A percentile compares a stretch with the other conserved stretches of the same genome.
phyloP scores from a whole-genome alignment of 1,140 invertebrate species.

The Limonius californicus region DNA sequence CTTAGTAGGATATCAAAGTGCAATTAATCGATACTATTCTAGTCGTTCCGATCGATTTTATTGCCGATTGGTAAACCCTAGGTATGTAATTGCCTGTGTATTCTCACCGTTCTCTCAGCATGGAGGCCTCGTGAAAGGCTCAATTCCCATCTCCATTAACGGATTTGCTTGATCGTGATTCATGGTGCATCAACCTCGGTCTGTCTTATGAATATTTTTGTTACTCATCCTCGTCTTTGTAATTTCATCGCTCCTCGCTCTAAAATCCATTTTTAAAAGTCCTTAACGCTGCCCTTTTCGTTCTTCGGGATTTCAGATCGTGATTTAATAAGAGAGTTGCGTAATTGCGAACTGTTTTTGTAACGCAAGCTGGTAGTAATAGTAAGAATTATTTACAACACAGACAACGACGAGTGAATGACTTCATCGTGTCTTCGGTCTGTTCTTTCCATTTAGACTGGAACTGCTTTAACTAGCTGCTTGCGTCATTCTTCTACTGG shows the following conservation, averaged over 20 bases:
- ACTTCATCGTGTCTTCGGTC: slow-evolving; percentile 1
- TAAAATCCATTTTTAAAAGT: no score
- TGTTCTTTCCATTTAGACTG: background rate
- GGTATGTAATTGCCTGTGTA: background rate
- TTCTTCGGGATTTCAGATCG: no score
- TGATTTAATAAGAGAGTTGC: no score
- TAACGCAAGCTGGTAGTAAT: background rate
- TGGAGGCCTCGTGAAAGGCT: background rate
- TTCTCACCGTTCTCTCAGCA: background rate
- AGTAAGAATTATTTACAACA: background rate
- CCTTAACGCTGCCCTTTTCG: no score
- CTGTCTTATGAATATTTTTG: background rate
- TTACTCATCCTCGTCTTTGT: background rate
- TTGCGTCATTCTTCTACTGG: background rate
- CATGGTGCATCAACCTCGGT: slow-evolving; percentile 1
- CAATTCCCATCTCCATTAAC: background rate
- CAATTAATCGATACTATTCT: no score
- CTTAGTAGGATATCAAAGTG: no score
- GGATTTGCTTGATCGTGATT: background rate
- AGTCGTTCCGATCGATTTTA: no score
- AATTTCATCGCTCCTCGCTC: no score
- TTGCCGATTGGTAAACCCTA: no score
- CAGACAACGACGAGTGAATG: background rate
- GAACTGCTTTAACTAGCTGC: background rate
- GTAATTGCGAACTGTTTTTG: no score